Conservation (phyloP, 2,113 vertebrate species). For the Entomyzon cyanotis region DNA sequence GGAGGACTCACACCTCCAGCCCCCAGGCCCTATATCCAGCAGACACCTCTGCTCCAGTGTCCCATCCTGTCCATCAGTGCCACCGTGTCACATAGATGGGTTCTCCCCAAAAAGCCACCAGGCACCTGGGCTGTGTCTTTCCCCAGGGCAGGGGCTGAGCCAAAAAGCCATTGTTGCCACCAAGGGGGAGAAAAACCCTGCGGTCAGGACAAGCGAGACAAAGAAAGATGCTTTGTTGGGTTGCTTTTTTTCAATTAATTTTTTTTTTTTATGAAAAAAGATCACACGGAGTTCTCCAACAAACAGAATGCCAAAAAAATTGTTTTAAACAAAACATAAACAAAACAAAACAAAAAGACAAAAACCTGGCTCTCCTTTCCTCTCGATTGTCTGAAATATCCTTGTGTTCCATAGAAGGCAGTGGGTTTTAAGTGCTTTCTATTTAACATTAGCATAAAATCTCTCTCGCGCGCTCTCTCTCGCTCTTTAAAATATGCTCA, state of each 20-base stretch:
- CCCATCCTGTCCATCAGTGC: not conserved
- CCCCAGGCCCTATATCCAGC: not conserved
- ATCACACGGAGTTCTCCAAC: constrained; percentile 80
- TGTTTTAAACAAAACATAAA: constrained; percentile 64
- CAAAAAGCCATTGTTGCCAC: not conserved
- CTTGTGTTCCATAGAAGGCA: constrained; percentile 70
- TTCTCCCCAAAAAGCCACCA: not conserved
- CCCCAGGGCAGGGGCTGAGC: not conserved
- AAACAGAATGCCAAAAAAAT: constrained; percentile 79
- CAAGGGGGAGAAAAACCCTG: not conserved
- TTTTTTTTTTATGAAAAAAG: constrained; percentile 80
- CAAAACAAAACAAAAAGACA: constrained; percentile 68
- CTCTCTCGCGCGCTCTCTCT: constrained; percentile 51
- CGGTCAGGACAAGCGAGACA: constrained; percentile 10
- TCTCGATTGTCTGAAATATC: constrained; percentile 87
- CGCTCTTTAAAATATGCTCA: constrained; percentile 75
- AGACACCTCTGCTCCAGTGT: rapidly evolving
- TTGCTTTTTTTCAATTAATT: constrained; percentile 50
- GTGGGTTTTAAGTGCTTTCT: constrained; percentile 85
- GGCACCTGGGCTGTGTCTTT: not conserved
- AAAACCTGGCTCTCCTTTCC: constrained; percentile 79
- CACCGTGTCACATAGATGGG: rapidly evolving
- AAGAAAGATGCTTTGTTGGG: not conserved
- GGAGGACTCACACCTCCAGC: not conserved
- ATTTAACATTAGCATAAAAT: constrained; percentile 75